Conservation (phyloP, 2,797 vertebrate species). For the Mormyrops attenuatus region DNA sequence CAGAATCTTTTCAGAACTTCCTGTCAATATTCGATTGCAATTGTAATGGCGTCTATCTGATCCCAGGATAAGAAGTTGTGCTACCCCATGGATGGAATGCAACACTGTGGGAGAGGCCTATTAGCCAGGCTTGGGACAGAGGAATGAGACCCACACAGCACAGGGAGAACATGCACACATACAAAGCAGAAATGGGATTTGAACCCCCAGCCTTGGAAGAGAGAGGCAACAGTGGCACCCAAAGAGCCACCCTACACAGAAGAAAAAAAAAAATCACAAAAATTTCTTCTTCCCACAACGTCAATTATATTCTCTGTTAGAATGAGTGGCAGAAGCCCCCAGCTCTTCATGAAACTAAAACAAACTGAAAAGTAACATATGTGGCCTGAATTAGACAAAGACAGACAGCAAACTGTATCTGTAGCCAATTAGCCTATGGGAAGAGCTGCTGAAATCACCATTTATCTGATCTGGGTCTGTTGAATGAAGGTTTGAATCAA, state of each 20-base stretch:
- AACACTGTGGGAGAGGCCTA: not conserved
- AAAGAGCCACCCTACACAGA: not conserved
- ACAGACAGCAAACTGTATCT: not conserved
- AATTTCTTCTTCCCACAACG: not conserved
- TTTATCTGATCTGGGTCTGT: not conserved
- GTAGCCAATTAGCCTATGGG: conserved; percentile 41
- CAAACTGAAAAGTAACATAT: not conserved
- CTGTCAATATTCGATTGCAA: not conserved
- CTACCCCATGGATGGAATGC: not conserved
- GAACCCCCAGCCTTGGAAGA: not conserved
- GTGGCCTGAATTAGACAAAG: conserved; percentile 18
- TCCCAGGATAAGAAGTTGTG: not conserved
- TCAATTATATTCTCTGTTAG: not conserved
- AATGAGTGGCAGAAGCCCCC: not conserved
- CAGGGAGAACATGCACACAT: not conserved
- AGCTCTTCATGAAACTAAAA: not conserved
- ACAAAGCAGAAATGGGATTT: not conserved
- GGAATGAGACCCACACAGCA: not conserved
- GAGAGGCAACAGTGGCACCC: not conserved
- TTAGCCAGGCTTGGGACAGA: not conserved
- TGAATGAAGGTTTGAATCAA: not conserved
- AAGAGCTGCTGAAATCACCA: conserved; percentile 7
- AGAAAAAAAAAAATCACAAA: not conserved
- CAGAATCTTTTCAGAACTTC: not conserved
- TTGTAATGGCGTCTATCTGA: not conserved